Evolutionary conservation across 1,140 invertebrate genomes (phyloP).

Genomic region (Drosophila paulistorum): DNA sequence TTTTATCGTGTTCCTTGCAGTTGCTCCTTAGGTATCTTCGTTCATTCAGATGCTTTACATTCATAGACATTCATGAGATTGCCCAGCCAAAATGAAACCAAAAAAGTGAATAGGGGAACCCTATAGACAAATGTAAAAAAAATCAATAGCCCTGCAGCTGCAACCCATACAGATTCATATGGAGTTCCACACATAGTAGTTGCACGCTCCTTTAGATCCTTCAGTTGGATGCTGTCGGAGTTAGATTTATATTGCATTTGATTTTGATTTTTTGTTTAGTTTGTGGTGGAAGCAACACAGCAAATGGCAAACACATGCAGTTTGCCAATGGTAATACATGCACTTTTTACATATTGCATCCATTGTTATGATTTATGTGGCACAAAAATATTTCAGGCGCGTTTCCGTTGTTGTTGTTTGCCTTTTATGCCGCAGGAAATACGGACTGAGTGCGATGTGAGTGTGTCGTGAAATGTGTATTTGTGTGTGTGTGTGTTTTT

Average conservation of each 20-base stretch:
- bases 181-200: too few species aligned
- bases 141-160: conserved; percentile 12
- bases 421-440: conserved; percentile 41
- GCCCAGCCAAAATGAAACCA: not conserved
- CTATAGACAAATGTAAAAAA: conserved; percentile 4
- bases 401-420: conserved; percentile 60
- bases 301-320: conserved; percentile 39
- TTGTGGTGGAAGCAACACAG: conserved; percentile 27
- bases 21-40: not conserved
- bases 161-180: not conserved
- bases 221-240: conserved; percentile 22
- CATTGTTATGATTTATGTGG: conserved; percentile 80
- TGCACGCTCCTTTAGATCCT: conserved; percentile 2
- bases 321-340: conserved; percentile 47
- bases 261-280: conserved; percentile 74
- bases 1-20: not conserved
- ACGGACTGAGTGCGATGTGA: conserved; percentile 3
- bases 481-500: conserved; percentile 9
- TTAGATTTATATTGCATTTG: conserved; percentile 71
- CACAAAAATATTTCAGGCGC: conserved; percentile 73
- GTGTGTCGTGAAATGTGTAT: not conserved
- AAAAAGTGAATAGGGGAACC: not conserved
- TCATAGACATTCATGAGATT: conserved; percentile 17
- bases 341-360: conserved; percentile 68
- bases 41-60: conserved; percentile 3